These are phyloP conservation scores for Thereva unica DNA, from an alignment of 2,888 invertebrate species.

Conservation along the genomic window DNA sequence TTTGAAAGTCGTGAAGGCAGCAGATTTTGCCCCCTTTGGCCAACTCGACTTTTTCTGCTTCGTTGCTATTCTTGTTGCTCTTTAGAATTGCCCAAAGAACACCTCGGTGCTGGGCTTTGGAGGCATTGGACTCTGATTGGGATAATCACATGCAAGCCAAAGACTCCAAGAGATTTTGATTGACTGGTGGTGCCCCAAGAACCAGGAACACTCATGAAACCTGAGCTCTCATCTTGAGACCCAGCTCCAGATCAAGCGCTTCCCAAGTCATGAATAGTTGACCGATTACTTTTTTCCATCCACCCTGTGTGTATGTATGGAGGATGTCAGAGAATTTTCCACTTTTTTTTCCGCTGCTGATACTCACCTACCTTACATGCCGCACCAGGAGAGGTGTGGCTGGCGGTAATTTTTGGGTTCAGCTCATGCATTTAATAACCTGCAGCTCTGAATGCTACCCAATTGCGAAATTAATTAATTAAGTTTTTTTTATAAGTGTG, in stretches of 20 bases:
- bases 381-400: conserved; percentile 15
- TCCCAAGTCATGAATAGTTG: conserved; percentile 20
- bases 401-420: conserved; percentile 18
- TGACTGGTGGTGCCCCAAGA: conserved; percentile 14
- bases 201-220: too few relatives aligned
- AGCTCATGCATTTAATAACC: conserved; percentile 13
- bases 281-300: conserved; percentile 17
- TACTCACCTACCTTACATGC: not conserved
- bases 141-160: conserved; percentile 32
- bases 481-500: not conserved
- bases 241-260: not conserved
- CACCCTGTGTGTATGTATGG: not conserved
- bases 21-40: conserved; percentile 33
- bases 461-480: conserved; percentile 32
- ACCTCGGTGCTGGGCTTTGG: not conserved
- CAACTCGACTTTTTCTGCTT: conserved; percentile 22
- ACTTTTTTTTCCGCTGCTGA: not conserved
- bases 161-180: conserved; percentile 14
- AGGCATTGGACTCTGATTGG: conserved; percentile 33
- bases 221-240: too few relatives aligned
- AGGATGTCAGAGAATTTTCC: conserved; percentile 27
- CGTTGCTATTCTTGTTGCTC: conserved; percentile 6
- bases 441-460: conserved; percentile 2
- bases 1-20: conserved; percentile 34
- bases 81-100: conserved; percentile 16